Base-by-base conservation (phyloP, 2,797 vertebrate genomes). In the Protosalanx chinensis region DNA sequence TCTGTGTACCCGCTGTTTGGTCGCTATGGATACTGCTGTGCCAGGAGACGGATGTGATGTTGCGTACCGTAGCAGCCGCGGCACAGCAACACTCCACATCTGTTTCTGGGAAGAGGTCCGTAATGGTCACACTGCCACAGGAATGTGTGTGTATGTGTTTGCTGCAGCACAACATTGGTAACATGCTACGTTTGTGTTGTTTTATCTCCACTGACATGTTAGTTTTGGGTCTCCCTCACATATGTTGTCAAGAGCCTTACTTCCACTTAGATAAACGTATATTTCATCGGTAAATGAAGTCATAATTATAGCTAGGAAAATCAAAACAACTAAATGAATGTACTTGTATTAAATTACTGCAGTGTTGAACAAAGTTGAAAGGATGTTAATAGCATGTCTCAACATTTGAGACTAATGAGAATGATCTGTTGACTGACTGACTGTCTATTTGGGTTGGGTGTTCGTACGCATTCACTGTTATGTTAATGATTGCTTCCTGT, bases 91-190 rank as follows among this genome's bases (percentile, higher is more conserved):
- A 56, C 51, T 64, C 75, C 77, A 83, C 84, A 85, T 88, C 82
- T 86, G 84, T 73, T 85, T 75, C 68, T 73, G 66, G 72, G 76
- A 61, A 77, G 76, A 20, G 73, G 57, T 75, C 56, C 73, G 73
- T 67, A 71, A 72, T 41, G 82, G 73, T 81, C 23, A 71, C 77
- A 16, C 56, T 57, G 81, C 81, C 46, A 33, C 75, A 75, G 80
- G 75, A 78, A 68, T 76, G 58, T 2, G 23, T 63, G 79, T 85
- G 85, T 84, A 84, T 85, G 81, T 86, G 85, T 87, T 88, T 85
- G 82, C 76, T 74, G 74, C 56, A 37, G 73, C 74, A 76, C 78
- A 80, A 84, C 82, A 76, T 32, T 76, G 82, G 76, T 77, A 73
- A 65, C 73, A 71, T 74, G 72, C 72, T 27, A 78, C 30, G 68